Conservation (phyloP, 2,797 vertebrate genomes). For the Enteromius afrohamiltoni region DNA sequence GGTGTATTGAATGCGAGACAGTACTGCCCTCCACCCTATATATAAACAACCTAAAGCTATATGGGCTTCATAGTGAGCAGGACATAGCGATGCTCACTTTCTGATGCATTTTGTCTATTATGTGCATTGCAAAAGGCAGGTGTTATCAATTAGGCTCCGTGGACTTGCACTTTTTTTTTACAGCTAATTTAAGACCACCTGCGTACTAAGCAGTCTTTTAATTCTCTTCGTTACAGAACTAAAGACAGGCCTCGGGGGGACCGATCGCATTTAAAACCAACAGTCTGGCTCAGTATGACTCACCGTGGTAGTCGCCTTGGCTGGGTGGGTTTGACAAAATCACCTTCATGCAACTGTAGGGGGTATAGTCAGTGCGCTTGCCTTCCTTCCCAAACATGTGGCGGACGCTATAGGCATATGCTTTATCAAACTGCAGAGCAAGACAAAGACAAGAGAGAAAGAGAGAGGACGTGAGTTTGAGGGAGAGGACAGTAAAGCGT, state of each 20-base stretch:
- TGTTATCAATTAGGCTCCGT: slow-evolving; percentile 10
- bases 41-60: background rate
- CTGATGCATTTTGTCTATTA: background rate
- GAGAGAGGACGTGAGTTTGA: slow-evolving; percentile 59
- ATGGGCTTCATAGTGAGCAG: background rate
- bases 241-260: slow-evolving; percentile 5
- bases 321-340: slow-evolving; percentile 94
- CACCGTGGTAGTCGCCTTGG: slow-evolving; percentile 97
- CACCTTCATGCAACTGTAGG: slow-evolving; percentile 99
- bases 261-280: slow-evolving; percentile 55
- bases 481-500: slow-evolving; percentile 44
- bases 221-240: slow-evolving; percentile 17
- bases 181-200: slow-evolving; percentile 49
- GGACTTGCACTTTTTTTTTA: background rate
- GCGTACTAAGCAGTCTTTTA: slow-evolving; percentile 27
- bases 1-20: background rate
- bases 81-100: background rate
- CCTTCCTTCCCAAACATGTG: slow-evolving; percentile 98
- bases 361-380: slow-evolving; percentile 95
- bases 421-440: slow-evolving; percentile 94
- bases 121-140: background rate
- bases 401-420: slow-evolving; percentile 93
- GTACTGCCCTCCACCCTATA: background rate
- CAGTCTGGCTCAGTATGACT: slow-evolving; percentile 69
- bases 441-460: slow-evolving; percentile 60